These are phyloP conservation scores for Mamestra brassicae DNA, from an alignment of 2,888 invertebrate genomes.

Conservation along the genomic window DNA sequence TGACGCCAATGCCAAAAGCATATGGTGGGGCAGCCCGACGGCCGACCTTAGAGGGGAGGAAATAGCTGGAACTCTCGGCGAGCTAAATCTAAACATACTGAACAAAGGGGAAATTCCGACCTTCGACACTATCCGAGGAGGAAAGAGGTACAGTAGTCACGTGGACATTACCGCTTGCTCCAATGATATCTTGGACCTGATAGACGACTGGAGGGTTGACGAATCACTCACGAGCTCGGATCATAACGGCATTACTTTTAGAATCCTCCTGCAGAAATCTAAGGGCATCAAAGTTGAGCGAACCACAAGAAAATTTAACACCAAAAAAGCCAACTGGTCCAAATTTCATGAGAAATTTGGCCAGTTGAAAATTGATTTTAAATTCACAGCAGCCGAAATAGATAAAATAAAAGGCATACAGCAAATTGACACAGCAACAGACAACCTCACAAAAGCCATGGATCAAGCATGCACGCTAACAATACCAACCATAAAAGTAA, in stretches of 20 bases:
- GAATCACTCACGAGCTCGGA: background rate
- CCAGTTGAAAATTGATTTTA: background rate
- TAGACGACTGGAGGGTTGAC: background rate
- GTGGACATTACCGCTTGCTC: background rate
- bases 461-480: background rate
- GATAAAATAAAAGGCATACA: background rate
- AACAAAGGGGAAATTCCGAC: no score
- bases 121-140: background rate
- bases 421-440: background rate
- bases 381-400: background rate
- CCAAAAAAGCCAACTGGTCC: background rate
- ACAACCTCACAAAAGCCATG: background rate
- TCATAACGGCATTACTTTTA: background rate
- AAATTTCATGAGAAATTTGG: no score
- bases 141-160: background rate
- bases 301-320: background rate
- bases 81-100: background rate
- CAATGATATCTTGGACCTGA: background rate
- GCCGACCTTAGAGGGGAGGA: background rate
- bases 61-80: background rate
- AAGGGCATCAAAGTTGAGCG: constrained; percentile 2
- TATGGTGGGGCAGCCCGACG: background rate
- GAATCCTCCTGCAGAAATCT: background rate
- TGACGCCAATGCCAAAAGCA: no score
- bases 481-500: background rate